Conservation (phyloP, 92 coral and sea anemone species). For the Bergia sp. region DNA sequence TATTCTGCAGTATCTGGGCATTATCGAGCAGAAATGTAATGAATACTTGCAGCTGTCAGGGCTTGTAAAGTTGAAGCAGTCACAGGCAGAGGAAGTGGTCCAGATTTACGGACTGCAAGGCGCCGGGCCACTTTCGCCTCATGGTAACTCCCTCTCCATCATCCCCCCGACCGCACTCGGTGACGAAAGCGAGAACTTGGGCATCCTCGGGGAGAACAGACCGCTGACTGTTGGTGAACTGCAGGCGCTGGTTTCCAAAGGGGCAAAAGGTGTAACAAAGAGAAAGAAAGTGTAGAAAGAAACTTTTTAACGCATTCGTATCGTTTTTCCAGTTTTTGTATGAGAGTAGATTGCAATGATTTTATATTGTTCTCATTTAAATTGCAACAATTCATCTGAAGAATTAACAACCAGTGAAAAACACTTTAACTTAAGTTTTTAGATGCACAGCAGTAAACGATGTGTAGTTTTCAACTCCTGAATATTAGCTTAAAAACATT, state of each 20-base stretch:
- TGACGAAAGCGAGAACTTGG: constrained; percentile 51
- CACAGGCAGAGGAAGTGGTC: constrained; percentile 54
- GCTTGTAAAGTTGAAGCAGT: constrained; percentile 64
- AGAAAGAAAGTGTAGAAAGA: constrained; percentile 1
- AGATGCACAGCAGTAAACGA: not conserved
- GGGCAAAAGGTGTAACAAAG: constrained; percentile 40
- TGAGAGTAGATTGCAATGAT: not conserved
- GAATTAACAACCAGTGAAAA: not conserved
- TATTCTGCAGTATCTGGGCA: constrained; percentile 84
- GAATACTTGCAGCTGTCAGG: constrained; percentile 77
- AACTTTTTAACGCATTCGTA: not conserved
- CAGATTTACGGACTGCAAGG: constrained; percentile 76
- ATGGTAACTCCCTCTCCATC: constrained; percentile 60
- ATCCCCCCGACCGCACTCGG: constrained; percentile 75
- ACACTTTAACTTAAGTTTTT: not conserved
- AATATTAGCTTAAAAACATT: no score
- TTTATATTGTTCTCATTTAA: not conserved
- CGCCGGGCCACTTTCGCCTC: constrained; percentile 78
- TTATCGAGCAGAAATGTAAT: constrained; percentile 93
- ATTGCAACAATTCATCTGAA: not conserved
- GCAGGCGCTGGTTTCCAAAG: constrained; percentile 66
- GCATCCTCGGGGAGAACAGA: constrained; percentile 52
- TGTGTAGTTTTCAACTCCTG: not conserved
- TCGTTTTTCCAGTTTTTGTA: not conserved
- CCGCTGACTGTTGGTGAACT: constrained; percentile 89